phyloP scores from a whole-genome alignment of 2,797 vertebrate genomes.

The Aeoliscus strigatus region DNA sequence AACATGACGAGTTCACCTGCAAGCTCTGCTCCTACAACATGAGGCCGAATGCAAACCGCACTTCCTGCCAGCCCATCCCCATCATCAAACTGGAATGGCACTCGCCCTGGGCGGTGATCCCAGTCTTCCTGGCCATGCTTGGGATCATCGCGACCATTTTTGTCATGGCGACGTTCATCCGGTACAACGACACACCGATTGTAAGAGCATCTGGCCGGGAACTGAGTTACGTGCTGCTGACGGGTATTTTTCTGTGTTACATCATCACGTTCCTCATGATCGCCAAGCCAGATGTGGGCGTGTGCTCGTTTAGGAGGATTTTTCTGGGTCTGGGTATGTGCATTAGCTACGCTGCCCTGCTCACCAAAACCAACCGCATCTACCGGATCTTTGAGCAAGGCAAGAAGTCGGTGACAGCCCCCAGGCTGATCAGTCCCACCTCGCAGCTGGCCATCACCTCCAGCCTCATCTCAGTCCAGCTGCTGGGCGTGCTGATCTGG shows the following conservation, averaged over 20 bases:
- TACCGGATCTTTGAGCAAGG: conserved; percentile 98
- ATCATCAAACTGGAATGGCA: conserved; percentile 94
- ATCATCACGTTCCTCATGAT: conserved; percentile 97
- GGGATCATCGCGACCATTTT: conserved; percentile 91
- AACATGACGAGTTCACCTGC: conserved; percentile 88
- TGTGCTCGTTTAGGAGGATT: conserved; percentile 88
- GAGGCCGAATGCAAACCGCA: conserved; percentile 90
- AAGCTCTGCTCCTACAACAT: conserved; percentile 90
- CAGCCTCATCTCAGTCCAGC: conserved; percentile 93
- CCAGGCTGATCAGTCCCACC: conserved; percentile 90
- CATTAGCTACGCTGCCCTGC: conserved; percentile 91
- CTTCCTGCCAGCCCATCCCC: conserved; percentile 86
- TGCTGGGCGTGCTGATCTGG: conserved; percentile 93
- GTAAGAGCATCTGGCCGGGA: conserved; percentile 94
- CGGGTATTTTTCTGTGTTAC: conserved; percentile 93
- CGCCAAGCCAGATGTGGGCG: conserved; percentile 82
- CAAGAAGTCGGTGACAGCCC: conserved; percentile 91
- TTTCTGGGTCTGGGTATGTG: conserved; percentile 96
- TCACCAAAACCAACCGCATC: conserved; percentile 97
- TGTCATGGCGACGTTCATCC: conserved; percentile 87
- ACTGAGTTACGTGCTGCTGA: conserved; percentile 93
- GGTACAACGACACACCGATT: conserved; percentile 94
- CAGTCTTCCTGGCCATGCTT: conserved; percentile 85
- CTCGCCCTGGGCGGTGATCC: conserved; percentile 91
- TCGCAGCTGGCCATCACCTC: conserved; percentile 95